Conservation (phyloP, 2,888 invertebrate genomes). For the Agonopterix arenella region DNA sequence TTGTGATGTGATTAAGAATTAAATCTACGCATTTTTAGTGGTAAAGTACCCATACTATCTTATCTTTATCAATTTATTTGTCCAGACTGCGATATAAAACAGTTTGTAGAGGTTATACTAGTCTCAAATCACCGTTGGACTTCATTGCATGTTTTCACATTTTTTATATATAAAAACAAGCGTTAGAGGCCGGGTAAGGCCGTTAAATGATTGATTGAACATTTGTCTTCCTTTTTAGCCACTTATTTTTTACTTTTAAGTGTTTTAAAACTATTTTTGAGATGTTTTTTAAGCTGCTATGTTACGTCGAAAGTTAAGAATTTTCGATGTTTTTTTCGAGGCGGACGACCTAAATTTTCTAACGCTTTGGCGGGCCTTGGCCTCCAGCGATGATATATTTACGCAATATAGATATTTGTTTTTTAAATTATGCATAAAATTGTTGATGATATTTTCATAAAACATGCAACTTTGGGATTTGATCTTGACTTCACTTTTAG, state of each 20-base stretch:
- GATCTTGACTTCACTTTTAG: no score
- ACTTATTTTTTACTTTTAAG: background rate
- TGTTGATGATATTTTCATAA: no score
- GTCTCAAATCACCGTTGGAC: constrained; percentile 26
- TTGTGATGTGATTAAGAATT: constrained; percentile 56
- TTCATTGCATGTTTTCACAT: constrained; percentile 54
- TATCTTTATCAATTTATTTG: constrained; percentile 43
- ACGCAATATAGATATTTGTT: no score
- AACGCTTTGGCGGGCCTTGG: background rate
- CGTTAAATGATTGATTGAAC: constrained; percentile 20
- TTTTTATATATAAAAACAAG: constrained; percentile 48
- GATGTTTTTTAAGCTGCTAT: background rate
- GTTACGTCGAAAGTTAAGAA: constrained; percentile 4
- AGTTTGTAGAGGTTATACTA: constrained; percentile 59
- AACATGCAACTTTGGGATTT: no score
- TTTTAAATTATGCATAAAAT: no score
- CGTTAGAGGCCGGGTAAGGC: constrained; percentile 17
- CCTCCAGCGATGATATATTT: background rate
- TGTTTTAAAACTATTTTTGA: background rate
- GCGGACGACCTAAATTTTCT: background rate
- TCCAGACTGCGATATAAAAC: constrained; percentile 31
- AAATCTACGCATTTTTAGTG: constrained; percentile 59
- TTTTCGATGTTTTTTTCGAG: background rate
- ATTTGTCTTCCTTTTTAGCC: background rate
- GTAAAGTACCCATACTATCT: constrained; percentile 62